phyloP scores from a whole-genome alignment of 2,888 invertebrate genomes.

The Agriopis marginaria region DNA sequence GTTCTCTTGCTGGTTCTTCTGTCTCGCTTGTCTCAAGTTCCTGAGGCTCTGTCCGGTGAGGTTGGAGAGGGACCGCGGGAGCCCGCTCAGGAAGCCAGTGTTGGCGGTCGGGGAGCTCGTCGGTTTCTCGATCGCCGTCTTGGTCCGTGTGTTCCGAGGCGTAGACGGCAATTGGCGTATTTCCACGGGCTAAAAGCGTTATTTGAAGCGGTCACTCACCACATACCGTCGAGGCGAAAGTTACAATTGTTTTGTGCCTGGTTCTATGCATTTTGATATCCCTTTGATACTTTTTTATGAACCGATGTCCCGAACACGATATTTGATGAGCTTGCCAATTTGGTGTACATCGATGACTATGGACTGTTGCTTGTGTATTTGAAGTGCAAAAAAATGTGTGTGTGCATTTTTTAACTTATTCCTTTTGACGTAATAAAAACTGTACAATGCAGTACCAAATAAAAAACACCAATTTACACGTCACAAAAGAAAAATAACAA shows the following conservation, averaged over 20 bases:
- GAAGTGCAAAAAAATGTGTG: constrained; percentile 22
- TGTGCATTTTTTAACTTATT: background rate
- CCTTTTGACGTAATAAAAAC: background rate
- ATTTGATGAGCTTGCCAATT: background rate
- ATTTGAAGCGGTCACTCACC: constrained; percentile 35
- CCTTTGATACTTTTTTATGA: background rate
- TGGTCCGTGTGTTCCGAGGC: constrained; percentile 49
- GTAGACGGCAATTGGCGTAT: constrained; percentile 42
- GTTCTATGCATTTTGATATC: constrained; percentile 50
- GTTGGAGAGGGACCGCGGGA: constrained; percentile 80
- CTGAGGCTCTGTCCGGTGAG: constrained; percentile 79
- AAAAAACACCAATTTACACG: constrained; percentile 26
- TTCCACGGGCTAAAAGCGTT: constrained; percentile 50
- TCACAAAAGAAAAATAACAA: constrained; percentile 28
- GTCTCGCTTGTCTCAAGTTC: constrained; percentile 68
- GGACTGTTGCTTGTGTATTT: background rate
- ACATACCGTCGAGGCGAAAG: constrained; percentile 63
- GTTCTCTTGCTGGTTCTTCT: constrained; percentile 60
- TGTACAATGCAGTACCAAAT: constrained; percentile 40
- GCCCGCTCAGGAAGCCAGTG: constrained; percentile 76
- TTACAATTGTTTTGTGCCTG: constrained; percentile 53
- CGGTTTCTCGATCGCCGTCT: constrained; percentile 49
- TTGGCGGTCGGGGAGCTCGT: constrained; percentile 49
- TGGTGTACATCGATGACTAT: background rate
- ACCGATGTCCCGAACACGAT: background rate